Evolutionary conservation across 2,888 invertebrate species (phyloP), one percentile per base, ranked within the genome.

Genomic region (Protophormia terraenovae): DNA sequence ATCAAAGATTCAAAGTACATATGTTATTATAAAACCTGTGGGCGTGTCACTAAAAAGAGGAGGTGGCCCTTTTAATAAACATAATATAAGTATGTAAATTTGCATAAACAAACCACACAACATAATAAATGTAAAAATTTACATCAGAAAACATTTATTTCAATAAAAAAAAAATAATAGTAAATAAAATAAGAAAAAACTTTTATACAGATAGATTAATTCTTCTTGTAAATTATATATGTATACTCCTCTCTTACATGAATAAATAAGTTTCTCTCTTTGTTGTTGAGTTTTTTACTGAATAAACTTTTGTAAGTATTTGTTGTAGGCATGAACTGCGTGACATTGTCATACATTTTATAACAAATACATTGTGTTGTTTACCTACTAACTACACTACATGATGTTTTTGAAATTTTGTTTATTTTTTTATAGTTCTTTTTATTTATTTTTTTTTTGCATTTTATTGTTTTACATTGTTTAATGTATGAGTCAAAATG

Each of bases 401-500:
- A 41, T 12, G 7, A 41, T 12, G 7, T 41, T 14, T 41, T 8
- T 12, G 10, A 12, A 41, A 41, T 14, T 41, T 50, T 19, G 32
- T 7, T 32, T 32, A 32, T 50, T 50, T 45, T n/a, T n/a, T n/a
- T n/a, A n/a, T n/a, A n/a, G n/a, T n/a, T n/a, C n/a, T n/a, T n/a
- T n/a, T n/a, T n/a, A n/a, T n/a, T n/a, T 45, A 27, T 16, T 53
- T 22, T 35, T 22, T n/a, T 22, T 24, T 53, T 69, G 14, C 19
- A 8, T 64, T 22, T 38, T 64, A 35, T 66, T 66, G 19, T 67
- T 67, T 16, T 50, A 14, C 32, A 32, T 67, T 67, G 32, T 67
- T 45, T 50, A 50, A 50, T 67, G 12, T 47, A 22, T 67, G 67
- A 66, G 27, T 66, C 66, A 29, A 66, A 66, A 66, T 29, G 66